Base-by-base conservation (phyloP, 2,888 invertebrate species). In the Linnaemya tessellans region DNA sequence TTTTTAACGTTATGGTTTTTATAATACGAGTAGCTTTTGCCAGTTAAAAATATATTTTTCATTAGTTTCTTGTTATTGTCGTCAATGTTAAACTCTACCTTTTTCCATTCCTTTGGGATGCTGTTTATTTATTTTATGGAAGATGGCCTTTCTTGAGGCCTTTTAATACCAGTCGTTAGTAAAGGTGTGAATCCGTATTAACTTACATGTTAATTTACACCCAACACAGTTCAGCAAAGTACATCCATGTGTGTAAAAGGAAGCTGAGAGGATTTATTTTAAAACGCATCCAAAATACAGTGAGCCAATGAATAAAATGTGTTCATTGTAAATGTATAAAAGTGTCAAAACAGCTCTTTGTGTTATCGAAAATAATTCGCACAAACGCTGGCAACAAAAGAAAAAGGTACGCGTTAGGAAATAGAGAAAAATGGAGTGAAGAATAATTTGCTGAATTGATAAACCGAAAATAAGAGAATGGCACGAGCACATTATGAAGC, bases 91-190 rank as follows among this genome's bases (percentile, higher is more conserved):
- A 54, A 20, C 15, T 41, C 41, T 22, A 22, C 1, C 22, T 1
- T 51, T 58, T 51, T 22, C 38, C 22, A 7, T 54, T 43, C 18
- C 15, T 35, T 67, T 65, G 46, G 41, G 1, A 30, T 18, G 13
- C 1, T 8, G 35, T 30, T 15, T 65, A 5, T 64, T 51, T 64
- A 7, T 41, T 54, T 25, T 65, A 41, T 18, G 54, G 43, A 30
- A 54, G 13, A 30, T 58, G 9, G 25, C 15, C 11, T 38, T 35
- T 41, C 22, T 4, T 49, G 20, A 67, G 62, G 22, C 67, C 49
- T 74, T 80, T 80, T 56, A 74, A 13, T 51, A 51, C 74, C 60
- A 75, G 46, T 74, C 68, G 80, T 81, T 67, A 81, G 68, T 75
- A 60, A 74, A 62, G 4, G 60, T 68, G 43, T 65, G 30, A 75